Evolutionary conservation across 1,140 invertebrate species (phyloP), one percentile per base, ranked within the genome.

Genomic region (Hydropsyche tenuis): DNA sequence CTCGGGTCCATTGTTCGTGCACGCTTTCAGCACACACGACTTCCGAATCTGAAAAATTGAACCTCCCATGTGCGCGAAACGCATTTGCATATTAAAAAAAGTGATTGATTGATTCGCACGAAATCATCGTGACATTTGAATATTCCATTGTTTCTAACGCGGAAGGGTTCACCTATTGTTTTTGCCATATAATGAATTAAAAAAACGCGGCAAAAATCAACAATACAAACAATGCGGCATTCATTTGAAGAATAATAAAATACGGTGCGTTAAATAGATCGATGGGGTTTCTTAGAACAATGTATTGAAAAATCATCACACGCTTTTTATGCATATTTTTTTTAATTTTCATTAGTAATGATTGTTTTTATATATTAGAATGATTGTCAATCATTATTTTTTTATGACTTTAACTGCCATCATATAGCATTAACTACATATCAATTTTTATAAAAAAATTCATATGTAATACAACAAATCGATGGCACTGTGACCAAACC

Each of bases 51-150:
- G 56, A 60, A 60, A 60, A 60, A 60, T 60, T 60, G 56, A 25
- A 60, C 12, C 56, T 60, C n/a, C 23, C 30, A 37, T 37, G 9
- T 9, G 30, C 3, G 9, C 30, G 30, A 37, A 37, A 3, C 30
- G 30, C 30, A 4, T 3, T 9, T 37, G 30, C 3, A 37, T 37
- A 37, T 37, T 37, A 37, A 37, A 37, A 37, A 4, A 37, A 9
- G 9, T 37, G 30, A 37, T 37, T 37, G 30, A 37, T 37, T 37
- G 30, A 37, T 37, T 37, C 23, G 60, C n/a, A 16, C 20, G 27
- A 45, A 65, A 65, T 65, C 63, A n/a, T 43, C n/a, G 37, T 22
- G 30, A 65, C 63, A 16, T 65, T 12, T 65, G 63, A 65, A 65
- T 65, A 43, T 65, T 5, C 22, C 11, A 25, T 60, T 60, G 56